phyloP scores from a whole-genome alignment of 2,888 invertebrate species.

The Phaedon cochleariae region DNA sequence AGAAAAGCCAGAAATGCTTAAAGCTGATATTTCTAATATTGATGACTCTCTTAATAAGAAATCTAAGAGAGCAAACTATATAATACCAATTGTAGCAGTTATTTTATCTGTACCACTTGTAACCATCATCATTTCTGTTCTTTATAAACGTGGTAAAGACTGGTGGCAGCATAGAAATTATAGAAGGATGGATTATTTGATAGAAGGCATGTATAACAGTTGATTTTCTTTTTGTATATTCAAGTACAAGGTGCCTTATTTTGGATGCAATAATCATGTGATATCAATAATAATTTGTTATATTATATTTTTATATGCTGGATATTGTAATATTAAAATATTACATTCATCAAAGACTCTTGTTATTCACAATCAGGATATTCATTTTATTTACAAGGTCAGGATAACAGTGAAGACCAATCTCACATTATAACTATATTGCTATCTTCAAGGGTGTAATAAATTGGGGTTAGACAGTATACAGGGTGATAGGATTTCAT shows the following conservation, averaged over 20 bases:
- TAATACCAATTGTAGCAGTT: slow-evolving; percentile 78
- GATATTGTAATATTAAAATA: neutral
- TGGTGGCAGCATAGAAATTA: slow-evolving; percentile 89
- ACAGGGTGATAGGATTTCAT: neutral
- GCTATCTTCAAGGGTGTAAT: neutral
- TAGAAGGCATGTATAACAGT: slow-evolving; percentile 91
- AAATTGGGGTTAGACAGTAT: neutral
- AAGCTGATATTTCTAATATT: slow-evolving; percentile 9
- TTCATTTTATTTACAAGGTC: neutral
- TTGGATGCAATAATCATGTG: slow-evolving; percentile 46
- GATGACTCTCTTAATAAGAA: slow-evolving; percentile 37
- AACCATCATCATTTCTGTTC: slow-evolving; percentile 72
- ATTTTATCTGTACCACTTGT: slow-evolving; percentile 80
- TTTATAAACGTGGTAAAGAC: slow-evolving; percentile 76
- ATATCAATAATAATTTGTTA: slow-evolving; percentile 38
- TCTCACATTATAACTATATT: neutral
- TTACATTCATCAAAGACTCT: neutral
- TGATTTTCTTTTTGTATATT: slow-evolving; percentile 50
- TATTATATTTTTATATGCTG: slow-evolving; percentile 35
- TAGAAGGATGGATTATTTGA: slow-evolving; percentile 86
- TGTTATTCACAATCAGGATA: neutral
- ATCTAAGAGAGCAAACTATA: slow-evolving; percentile 67
- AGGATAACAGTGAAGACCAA: neutral
- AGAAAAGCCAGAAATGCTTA: neutral
- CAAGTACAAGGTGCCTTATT: neutral